Evolutionary conservation across 2,797 vertebrate genomes (phyloP).

Genomic region (Eulemur albifrons): DNA sequence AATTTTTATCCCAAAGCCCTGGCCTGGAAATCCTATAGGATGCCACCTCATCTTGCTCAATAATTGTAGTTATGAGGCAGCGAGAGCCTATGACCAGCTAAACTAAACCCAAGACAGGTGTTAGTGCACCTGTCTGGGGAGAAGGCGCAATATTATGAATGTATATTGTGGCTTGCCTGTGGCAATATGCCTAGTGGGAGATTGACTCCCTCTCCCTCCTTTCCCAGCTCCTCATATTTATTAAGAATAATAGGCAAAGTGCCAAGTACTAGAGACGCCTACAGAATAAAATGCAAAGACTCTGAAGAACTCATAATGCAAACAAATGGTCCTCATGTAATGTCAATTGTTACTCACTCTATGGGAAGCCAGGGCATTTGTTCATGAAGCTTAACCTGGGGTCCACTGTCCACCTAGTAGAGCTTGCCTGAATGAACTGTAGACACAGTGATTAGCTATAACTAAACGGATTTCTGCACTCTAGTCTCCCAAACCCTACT

Average conservation of each 20-base stretch:
- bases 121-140: background rate
- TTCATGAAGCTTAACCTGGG: background rate
- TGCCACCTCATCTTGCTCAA: background rate
- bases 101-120: background rate
- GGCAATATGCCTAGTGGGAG: background rate
- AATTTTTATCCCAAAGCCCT: background rate
- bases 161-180: background rate
- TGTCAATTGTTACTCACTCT: background rate
- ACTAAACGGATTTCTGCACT: background rate
- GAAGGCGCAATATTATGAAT: background rate
- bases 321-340: background rate
- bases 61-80: background rate
- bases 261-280: background rate
- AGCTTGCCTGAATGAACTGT: background rate
- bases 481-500: background rate
- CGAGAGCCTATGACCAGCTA: background rate
- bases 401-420: background rate
- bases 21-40: background rate
- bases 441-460: background rate
- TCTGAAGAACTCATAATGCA: background rate
- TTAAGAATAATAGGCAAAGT: background rate
- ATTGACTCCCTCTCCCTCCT: background rate
- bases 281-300: background rate
- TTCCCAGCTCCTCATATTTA: background rate
- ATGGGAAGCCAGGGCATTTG: background rate